Evolutionary conservation across 2,797 vertebrate genomes (phyloP).

Genomic region (Ciconia nigra): DNA sequence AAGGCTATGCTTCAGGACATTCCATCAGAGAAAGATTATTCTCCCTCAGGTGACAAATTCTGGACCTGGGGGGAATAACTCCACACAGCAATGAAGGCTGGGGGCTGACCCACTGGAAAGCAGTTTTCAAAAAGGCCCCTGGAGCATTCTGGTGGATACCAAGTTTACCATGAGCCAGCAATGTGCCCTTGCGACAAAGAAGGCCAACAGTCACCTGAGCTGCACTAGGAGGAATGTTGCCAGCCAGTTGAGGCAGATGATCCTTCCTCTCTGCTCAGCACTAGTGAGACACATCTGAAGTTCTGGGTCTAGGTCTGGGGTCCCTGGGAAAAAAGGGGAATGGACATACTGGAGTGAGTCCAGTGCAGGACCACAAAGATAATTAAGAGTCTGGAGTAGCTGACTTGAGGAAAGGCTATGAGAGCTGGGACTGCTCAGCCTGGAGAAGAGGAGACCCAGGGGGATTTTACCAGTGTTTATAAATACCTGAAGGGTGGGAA

Average conservation of each 20-base stretch:
- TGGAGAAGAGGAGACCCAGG: neutral
- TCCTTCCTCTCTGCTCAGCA: neutral
- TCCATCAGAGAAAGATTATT: neutral
- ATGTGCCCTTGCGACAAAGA: neutral
- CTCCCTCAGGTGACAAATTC: neutral
- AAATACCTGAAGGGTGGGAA: neutral
- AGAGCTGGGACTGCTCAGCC: neutral
- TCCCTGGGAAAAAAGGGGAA: neutral
- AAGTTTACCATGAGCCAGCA: neutral
- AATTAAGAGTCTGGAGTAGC: neutral
- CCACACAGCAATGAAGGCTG: neutral
- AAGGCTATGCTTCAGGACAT: neutral
- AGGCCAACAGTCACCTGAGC: neutral
- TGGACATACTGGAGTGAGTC: neutral
- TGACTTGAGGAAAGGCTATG: neutral
- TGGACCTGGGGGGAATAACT: neutral
- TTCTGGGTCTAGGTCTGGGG: neutral
- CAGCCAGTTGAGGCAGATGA: neutral
- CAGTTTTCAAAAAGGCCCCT: neutral
- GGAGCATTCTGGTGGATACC: neutral
- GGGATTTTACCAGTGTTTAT: neutral
- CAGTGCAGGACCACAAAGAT: neutral
- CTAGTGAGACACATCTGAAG: neutral
- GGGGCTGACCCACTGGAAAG: fast-evolving
- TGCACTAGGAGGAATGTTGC: neutral